These are phyloP conservation scores for Acanthosoma haemorrhoidale DNA, from an alignment of 2,888 invertebrate genomes.

Conservation along the genomic window DNA sequence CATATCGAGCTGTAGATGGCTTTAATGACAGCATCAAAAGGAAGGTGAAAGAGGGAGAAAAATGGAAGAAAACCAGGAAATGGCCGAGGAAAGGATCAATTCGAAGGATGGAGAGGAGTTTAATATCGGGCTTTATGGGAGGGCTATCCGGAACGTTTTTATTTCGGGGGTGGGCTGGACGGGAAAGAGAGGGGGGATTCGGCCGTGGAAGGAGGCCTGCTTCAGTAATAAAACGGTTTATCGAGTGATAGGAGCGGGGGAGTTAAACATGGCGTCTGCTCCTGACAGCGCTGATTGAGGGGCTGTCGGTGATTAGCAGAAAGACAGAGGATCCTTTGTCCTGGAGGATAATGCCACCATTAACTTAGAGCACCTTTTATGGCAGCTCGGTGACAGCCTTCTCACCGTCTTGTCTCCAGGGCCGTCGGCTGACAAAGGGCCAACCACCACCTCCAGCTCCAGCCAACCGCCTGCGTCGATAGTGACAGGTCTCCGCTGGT, in stretches of 20 bases:
- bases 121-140: too few species aligned
- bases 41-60: too few species aligned
- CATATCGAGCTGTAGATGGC: too few species aligned
- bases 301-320: constrained; percentile 21
- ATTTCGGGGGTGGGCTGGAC: background rate
- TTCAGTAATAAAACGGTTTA: constrained; percentile 48
- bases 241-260: constrained; percentile 44
- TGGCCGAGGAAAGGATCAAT: too few species aligned
- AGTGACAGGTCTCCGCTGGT: too few species aligned
- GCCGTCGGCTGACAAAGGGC: background rate
- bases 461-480: background rate
- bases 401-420: background rate
- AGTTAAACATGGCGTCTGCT: constrained; percentile 46
- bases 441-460: background rate
- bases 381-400: background rate
- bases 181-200: constrained; percentile 27
- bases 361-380: background rate
- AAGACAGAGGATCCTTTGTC: constrained; percentile 7
- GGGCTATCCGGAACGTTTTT: background rate
- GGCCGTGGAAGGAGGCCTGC: constrained; percentile 27
- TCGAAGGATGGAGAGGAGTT: too few species aligned
- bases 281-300: constrained; percentile 37
- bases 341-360: background rate
- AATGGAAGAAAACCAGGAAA: too few species aligned
- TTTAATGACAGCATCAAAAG: too few species aligned